Evolutionary conservation across 2,797 vertebrate species (phyloP), one percentile per base, ranked within the genome.

Genomic region (Sebastes itinus): DNA sequence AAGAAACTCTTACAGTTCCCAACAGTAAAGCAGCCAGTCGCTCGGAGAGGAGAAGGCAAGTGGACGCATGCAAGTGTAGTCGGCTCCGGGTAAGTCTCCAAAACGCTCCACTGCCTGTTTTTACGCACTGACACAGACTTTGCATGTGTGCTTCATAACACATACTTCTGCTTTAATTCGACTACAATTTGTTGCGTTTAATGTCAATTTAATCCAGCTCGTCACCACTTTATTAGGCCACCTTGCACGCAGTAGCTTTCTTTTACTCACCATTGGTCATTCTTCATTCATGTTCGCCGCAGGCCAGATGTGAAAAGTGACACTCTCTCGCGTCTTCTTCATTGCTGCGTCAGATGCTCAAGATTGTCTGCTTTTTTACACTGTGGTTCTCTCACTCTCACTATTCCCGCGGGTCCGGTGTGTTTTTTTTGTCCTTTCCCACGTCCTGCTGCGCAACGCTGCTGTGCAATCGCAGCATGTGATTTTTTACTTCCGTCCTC

Each of bases 261-360:
- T 27, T 11, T 12, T 75, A 94, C 95, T 95, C 69, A 96, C 95
- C 95, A 96, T 96, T 94, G 90, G 93, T 96, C 95, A 96, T 95
- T 95, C 93, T 92, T 94, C 81, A 90, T 81, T 93, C 92, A 95
- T 94, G 23, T 77, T 94, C 92, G 77, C 87, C 75, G 77, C 79
- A 78, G 78, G 75, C 59, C 32, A 25, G 68, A 56, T 16, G 32
- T 70, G 54, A 2, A 52, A 30, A 32, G 46, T 4, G 30, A 25
- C 30, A 16, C 70, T 23, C 14, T 22, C 5, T 2, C 38, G 11
- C 25, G 67, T 35, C 16, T 23, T 71, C 55, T 58, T 84, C 87
- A 93, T 92, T 33, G 82, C 77, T 76, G 82, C 78, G 1, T 60
- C 28, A 56, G 69, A 42, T 61, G 8, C 60, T 65, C 25, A 8